These are phyloP conservation scores for Belgica antarctica DNA, from an alignment of 2,888 invertebrate species.

Conservation along the genomic window DNA sequence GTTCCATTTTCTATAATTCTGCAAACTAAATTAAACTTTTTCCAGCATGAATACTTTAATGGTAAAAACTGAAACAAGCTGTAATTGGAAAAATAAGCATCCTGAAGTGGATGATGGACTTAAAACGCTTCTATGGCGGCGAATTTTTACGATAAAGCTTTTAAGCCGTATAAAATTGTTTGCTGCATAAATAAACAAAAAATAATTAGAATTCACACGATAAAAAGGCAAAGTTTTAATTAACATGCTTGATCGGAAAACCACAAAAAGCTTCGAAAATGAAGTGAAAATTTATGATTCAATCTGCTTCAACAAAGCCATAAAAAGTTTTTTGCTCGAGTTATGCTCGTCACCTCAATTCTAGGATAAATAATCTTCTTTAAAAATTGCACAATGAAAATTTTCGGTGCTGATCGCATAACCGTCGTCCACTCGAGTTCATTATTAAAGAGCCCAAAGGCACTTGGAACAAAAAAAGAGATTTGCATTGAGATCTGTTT, in stretches of 20 bases:
- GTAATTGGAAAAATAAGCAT: constrained; percentile 22
- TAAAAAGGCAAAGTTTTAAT: constrained; percentile 13
- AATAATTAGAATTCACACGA: neutral
- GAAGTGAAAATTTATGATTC: neutral
- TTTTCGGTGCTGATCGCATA: too few species aligned
- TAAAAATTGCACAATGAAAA: too few species aligned
- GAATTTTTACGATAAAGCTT: neutral
- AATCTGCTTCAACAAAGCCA: constrained; percentile 15
- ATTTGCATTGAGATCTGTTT: too few species aligned
- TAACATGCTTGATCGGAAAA: constrained; percentile 2
- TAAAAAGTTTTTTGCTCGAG: too few species aligned
- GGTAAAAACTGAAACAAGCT: neutral
- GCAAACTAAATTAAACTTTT: constrained; percentile 17
- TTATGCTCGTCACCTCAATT: too few species aligned
- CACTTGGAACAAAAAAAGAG: too few species aligned
- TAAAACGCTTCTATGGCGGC: neutral
- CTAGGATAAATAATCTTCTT: too few species aligned
- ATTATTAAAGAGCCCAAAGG: too few species aligned
- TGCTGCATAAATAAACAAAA: neutral
- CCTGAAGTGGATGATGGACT: neutral
- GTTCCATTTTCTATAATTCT: neutral
- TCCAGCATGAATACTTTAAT: neutral
- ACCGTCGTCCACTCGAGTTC: too few species aligned
- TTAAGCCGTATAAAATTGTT: neutral
- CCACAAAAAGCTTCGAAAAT: neutral